Conservation (phyloP, 2,797 vertebrate species). For the Acanthurus leucopareius region DNA sequence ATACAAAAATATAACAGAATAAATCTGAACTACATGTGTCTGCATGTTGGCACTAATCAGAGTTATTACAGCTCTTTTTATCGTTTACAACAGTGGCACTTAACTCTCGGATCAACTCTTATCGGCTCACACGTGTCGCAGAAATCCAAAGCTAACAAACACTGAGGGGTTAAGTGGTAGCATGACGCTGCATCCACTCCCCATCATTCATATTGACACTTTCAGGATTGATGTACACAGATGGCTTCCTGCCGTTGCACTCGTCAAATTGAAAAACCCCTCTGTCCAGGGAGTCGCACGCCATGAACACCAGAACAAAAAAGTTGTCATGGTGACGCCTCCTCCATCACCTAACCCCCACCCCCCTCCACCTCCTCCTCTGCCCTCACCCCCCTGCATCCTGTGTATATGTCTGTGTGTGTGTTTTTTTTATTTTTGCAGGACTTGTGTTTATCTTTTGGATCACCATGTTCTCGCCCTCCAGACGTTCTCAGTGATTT, state of each 20-base stretch:
- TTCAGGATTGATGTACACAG: background rate
- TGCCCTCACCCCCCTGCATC: background rate
- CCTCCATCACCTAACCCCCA: background rate
- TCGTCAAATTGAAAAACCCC: background rate
- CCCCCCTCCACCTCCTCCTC: background rate
- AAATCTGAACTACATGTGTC: background rate
- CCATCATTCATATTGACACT: background rate
- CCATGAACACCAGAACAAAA: conserved; percentile 2
- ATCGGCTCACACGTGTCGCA: background rate
- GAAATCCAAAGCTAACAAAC: background rate
- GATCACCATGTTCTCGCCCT: conserved; percentile 15
- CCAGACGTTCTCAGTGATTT: conserved; percentile 26
- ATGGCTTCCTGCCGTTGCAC: conserved; percentile 10
- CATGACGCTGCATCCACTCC: background rate
- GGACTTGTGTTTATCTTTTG: conserved; percentile 7
- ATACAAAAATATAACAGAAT: too few species aligned
- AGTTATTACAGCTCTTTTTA: conserved; percentile 4
- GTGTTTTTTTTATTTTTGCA: background rate
- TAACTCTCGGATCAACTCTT: background rate
- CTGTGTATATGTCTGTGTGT: background rate
- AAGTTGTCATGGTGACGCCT: conserved; percentile 29
- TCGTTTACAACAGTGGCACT: conserved; percentile 8
- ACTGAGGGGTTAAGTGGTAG: background rate
- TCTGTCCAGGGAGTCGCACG: background rate
- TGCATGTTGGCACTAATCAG: background rate